Conservation (phyloP, 2,113 vertebrate species). For the Pongo pygmaeus region DNA sequence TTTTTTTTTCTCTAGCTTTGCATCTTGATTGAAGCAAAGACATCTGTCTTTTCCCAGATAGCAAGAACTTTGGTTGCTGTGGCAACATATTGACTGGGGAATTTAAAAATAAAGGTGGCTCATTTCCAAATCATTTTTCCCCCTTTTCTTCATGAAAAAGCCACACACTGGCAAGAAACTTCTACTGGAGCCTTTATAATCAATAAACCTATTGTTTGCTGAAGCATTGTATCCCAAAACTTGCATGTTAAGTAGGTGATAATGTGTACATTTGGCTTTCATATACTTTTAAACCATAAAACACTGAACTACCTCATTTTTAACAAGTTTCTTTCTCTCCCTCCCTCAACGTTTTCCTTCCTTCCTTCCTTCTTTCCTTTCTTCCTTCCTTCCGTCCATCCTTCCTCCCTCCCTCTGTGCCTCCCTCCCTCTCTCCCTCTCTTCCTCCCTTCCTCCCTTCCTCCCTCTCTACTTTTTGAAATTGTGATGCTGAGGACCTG, state of each 20-base stretch:
- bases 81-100: slow-evolving; percentile 79
- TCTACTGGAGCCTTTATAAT: slow-evolving; percentile 71
- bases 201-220: slow-evolving; percentile 80
- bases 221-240: slow-evolving; percentile 67
- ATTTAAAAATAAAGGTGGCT: slow-evolving; percentile 85
- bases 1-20: slow-evolving; percentile 76
- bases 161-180: slow-evolving; percentile 67
- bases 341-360: not conserved
- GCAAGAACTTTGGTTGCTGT: slow-evolving; percentile 82
- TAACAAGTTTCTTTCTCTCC: not conserved
- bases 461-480: not conserved
- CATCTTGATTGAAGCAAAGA: slow-evolving; percentile 81
- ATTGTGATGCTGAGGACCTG: slow-evolving; percentile 13
- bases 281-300: slow-evolving; percentile 64
- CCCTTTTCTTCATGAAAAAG: slow-evolving; percentile 61
- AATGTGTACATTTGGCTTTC: slow-evolving; percentile 57
- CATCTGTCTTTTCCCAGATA: slow-evolving; percentile 82
- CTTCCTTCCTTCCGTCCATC: no score
- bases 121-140: slow-evolving; percentile 78
- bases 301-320: not conserved
- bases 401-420: not conserved
- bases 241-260: slow-evolving; percentile 72
- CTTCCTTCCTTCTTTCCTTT: not conserved
- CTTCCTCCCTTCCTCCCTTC: not conserved
- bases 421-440: rapidly evolving